Conservation (phyloP, 2,797 vertebrate genomes). For the Tamandua tetradactyla region DNA sequence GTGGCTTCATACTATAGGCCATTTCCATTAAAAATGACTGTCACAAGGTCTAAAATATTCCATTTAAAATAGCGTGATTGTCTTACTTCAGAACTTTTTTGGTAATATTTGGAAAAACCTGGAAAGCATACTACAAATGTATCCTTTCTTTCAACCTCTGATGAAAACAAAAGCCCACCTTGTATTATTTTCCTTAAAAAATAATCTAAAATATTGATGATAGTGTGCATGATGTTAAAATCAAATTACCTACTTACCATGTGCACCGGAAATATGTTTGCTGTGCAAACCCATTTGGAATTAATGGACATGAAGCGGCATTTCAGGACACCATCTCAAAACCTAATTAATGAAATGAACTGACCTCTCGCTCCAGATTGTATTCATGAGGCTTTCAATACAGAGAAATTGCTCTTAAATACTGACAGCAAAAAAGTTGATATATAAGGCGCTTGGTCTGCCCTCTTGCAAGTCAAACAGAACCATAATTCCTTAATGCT, state of each 20-base stretch:
- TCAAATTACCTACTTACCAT: background rate
- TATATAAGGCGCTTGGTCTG: background rate
- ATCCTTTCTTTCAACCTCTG: background rate
- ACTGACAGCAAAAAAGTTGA: background rate
- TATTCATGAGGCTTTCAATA: constrained; percentile 20
- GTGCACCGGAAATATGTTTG: background rate
- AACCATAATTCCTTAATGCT: background rate
- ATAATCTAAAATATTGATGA: constrained; percentile 31
- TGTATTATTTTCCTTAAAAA: constrained; percentile 7
- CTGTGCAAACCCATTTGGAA: constrained; percentile 13
- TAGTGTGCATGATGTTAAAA: background rate
- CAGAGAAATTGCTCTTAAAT: constrained; percentile 7
- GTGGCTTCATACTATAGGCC: background rate
- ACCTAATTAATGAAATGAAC: constrained; percentile 50
- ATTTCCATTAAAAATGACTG: constrained; percentile 33
- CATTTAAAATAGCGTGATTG: constrained; percentile 27
- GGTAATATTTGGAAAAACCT: background rate
- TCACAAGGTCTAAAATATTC: background rate
- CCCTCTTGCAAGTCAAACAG: constrained; percentile 3
- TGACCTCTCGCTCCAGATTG: constrained; percentile 7
- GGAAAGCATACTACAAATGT: background rate
- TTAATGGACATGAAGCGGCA: constrained; percentile 1
- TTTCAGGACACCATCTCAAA: constrained; percentile 25
- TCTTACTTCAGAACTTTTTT: background rate
- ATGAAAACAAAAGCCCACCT: constrained; percentile 5